phyloP scores from a whole-genome alignment of 2,888 invertebrate genomes.

The Ophion costatus region DNA sequence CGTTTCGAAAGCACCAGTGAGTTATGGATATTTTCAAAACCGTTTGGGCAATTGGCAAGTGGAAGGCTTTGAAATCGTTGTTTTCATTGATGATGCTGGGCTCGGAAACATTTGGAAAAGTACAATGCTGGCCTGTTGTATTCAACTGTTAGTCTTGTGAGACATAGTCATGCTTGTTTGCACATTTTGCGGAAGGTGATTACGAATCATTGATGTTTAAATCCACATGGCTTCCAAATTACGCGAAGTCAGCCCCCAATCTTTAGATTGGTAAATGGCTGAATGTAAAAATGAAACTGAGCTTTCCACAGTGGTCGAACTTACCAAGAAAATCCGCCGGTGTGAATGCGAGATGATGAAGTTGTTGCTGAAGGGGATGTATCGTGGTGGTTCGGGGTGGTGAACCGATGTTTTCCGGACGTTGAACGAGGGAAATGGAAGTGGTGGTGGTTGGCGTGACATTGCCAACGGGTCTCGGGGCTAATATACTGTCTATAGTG shows the following conservation, averaged over 20 bases:
- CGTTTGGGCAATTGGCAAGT: not conserved
- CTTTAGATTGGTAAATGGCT: not conserved
- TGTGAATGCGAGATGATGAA: conserved; percentile 83
- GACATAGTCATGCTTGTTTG: no score
- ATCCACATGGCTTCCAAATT: no score
- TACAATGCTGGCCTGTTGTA: not conserved
- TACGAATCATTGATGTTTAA: no score
- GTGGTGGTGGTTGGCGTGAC: conserved; percentile 80
- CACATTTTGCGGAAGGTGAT: no score
- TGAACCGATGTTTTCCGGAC: conserved; percentile 71
- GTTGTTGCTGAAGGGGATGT: conserved; percentile 81
- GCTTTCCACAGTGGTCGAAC: conserved; percentile 74
- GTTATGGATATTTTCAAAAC: not conserved
- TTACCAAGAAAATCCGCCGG: conserved; percentile 92
- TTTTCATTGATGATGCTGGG: not conserved
- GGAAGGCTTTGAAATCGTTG: not conserved
- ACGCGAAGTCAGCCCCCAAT: no score
- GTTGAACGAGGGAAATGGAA: conserved; percentile 69
- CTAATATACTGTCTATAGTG: conserved; percentile 94
- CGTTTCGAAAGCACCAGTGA: not conserved
- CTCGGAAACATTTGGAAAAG: not conserved
- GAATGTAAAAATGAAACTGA: not conserved
- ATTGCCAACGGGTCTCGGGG: conserved; percentile 86
- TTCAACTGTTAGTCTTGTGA: not conserved
- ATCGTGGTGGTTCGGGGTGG: conserved; percentile 76